Conservation (phyloP, 2,113 vertebrate species). For the Eulacestoma nigropectus region DNA sequence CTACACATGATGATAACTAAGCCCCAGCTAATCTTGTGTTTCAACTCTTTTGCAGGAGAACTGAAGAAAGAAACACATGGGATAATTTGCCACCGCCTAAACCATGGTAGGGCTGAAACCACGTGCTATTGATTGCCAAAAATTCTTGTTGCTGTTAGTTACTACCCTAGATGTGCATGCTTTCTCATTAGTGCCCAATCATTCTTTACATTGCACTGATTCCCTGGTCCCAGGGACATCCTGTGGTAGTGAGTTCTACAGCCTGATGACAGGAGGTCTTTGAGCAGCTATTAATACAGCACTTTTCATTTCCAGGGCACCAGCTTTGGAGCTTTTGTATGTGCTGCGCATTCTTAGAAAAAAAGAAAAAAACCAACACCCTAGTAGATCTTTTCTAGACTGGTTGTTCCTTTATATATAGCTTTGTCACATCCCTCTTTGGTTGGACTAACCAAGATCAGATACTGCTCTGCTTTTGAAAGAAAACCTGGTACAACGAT, state of each 20-base stretch:
- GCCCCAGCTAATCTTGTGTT: background rate
- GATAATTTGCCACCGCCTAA: background rate
- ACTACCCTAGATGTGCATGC: background rate
- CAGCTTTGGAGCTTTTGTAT: background rate
- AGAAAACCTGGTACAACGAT: background rate
- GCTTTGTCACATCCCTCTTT: background rate
- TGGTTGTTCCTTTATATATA: background rate
- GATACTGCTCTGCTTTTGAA: background rate
- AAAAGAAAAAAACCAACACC: background rate
- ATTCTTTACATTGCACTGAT: background rate
- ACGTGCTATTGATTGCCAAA: background rate
- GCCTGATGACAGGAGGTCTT: background rate
- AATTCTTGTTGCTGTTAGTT: background rate
- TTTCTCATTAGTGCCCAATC: background rate
- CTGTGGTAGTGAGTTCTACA: background rate
- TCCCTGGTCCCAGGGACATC: background rate
- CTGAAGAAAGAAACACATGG: background rate
- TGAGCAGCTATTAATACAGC: background rate
- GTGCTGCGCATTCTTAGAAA: background rate
- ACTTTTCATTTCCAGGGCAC: background rate
- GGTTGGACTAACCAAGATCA: background rate
- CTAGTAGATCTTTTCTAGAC: background rate
- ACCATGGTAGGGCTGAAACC: background rate
- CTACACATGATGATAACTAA: background rate
- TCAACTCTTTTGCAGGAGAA: background rate